Base-by-base conservation (phyloP, 2,797 vertebrate species). In the Thamnophis elegans region DNA sequence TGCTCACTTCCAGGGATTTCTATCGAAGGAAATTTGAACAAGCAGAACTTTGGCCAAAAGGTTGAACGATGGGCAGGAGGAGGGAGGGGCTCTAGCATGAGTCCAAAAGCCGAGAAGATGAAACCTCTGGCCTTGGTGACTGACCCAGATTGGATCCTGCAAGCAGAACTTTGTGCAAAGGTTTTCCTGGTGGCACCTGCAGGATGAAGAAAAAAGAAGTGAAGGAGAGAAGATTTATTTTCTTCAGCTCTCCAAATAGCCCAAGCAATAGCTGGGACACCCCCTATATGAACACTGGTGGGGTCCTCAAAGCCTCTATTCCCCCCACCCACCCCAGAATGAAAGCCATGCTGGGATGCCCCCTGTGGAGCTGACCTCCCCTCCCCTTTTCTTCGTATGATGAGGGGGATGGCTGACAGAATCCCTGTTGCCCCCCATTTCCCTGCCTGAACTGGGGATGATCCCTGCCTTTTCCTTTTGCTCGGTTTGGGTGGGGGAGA, bases 401-500 rank as follows among this genome's bases (percentile, higher is more conserved):
- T 18, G 16, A 56, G 56, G 56, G 56, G 56, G 56, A 20, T 58
- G 56, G 18, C 56, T 58, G 56, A 58, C 18, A 6, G 56, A 58
- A 4, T 58, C 56, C 16, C 16, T 5, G 16, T 14, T 14, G 54
- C 54, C 2, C 56, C 56, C 58, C 20, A 8, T 22, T 59, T 59
- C 58, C 6, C 20, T 59, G 58, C 58, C 58, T 22, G 58, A 59
- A 59, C 2, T 59, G 20, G 20, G 20, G 58, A 22, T 59, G 20
- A 59, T 22, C 20, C 58, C 5, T 59, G 1, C 56, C 18, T 32
- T 68, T 32, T 68, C n/a, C 13, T 68, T 68, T 62, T 65, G 0
- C 0, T 9, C 0, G 8, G 22, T 3, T 25, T 22, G 20, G 56
- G 1, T 47, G 47, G 20, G 60, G 26, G 25, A 1, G 5, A 4